Conservation (phyloP, 2,888 invertebrate genomes). For the Odontothrips loti region DNA sequence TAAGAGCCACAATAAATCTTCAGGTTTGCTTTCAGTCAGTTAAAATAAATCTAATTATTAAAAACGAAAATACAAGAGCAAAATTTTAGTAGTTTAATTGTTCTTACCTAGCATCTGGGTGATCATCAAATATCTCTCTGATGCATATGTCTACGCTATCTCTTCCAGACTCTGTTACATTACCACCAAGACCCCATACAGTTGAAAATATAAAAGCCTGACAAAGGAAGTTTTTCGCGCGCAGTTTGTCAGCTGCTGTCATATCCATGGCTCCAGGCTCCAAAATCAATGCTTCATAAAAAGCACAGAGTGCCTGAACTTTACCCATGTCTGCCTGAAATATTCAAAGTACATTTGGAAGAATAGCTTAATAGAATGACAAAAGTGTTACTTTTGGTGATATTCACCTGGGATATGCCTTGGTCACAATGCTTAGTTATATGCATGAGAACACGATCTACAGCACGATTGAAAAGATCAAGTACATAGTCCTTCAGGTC, state of each 20-base stretch:
- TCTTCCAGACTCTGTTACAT: conserved; percentile 65
- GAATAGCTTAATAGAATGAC: neutral
- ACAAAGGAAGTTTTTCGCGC: conserved; percentile 53
- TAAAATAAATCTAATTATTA: conserved; percentile 19
- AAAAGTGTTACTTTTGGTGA: neutral
- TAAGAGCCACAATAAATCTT: neutral
- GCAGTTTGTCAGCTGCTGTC: neutral
- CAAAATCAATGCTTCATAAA: conserved; percentile 65
- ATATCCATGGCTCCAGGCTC: conserved; percentile 61
- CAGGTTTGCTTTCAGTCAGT: neutral
- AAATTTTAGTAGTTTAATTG: conserved; percentile 4
- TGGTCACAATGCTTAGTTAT: conserved; percentile 64
- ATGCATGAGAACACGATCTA: conserved; percentile 63
- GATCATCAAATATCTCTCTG: conserved; percentile 65
- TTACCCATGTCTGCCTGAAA: conserved; percentile 76
- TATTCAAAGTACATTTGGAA: neutral
- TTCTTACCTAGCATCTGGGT: conserved; percentile 61
- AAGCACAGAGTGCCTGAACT: conserved; percentile 66
- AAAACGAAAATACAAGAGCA: neutral
- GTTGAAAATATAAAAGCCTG: conserved; percentile 78
- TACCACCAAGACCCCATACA: conserved; percentile 84
- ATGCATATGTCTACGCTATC: conserved; percentile 66
- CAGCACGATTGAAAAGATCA: conserved; percentile 60
- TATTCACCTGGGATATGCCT: conserved; percentile 68
- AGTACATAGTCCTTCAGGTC: conserved; percentile 62